Evolutionary conservation across 2,797 vertebrate genomes (phyloP).

Genomic region (Amphiprion clarkii): DNA sequence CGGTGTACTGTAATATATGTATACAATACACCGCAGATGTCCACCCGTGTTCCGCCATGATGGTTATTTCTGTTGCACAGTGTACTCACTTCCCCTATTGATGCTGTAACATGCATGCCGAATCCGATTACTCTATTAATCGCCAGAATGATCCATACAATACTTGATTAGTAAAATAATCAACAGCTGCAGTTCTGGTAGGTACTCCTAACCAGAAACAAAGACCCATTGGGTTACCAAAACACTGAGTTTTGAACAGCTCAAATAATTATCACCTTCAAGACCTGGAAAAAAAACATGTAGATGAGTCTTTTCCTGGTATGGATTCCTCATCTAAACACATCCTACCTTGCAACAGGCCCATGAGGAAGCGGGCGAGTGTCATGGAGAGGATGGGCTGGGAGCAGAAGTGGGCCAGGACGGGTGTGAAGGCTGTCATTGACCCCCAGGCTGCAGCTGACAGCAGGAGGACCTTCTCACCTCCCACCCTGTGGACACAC

Average conservation of each 20-base stretch:
- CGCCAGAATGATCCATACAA: too few relatives aligned
- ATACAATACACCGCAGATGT: too few relatives aligned
- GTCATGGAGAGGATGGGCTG: constrained; percentile 92
- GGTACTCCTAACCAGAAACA: not conserved
- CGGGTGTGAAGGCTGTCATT: constrained; percentile 91
- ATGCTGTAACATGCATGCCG: too few relatives aligned
- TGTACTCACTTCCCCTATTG: too few relatives aligned
- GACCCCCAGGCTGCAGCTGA: constrained; percentile 94
- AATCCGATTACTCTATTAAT: too few relatives aligned
- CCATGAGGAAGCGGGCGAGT: constrained; percentile 92
- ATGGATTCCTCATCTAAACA: constrained; percentile 1
- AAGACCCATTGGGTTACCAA: not conserved
- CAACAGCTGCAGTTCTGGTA: too few relatives aligned
- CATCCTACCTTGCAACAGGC: constrained; percentile 93
- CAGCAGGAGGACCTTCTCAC: constrained; percentile 94
- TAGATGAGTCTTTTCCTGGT: not conserved
- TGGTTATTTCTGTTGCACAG: too few relatives aligned
- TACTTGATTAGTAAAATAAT: too few relatives aligned
- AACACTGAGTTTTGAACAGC: not conserved
- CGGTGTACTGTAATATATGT: too few relatives aligned
- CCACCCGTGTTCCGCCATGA: too few relatives aligned
- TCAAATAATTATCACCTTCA: not conserved
- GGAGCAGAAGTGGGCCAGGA: constrained; percentile 88
- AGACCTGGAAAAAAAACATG: not conserved
- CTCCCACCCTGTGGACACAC: constrained; percentile 89